Evolutionary conservation across 2,888 invertebrate genomes (phyloP).

Genomic region (Deilephila porcellus): DNA sequence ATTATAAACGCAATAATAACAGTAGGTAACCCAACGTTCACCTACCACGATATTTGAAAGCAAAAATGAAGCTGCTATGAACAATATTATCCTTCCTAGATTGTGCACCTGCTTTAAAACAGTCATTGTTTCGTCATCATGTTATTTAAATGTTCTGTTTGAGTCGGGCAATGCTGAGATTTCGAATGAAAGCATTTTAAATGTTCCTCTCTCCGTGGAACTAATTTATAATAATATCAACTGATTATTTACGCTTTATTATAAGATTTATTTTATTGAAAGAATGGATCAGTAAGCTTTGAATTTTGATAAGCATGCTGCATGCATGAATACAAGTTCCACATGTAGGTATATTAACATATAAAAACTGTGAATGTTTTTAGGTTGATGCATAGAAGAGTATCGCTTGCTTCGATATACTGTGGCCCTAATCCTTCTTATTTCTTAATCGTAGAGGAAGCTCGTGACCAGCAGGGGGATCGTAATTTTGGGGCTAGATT

Average conservation of each 20-base stretch:
- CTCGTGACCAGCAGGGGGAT: no score
- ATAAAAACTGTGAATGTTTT: no score
- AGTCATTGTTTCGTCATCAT: constrained; percentile 16
- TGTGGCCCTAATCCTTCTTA: no score
- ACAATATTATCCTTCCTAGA: constrained; percentile 22
- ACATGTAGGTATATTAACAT: background rate
- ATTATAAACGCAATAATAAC: background rate
- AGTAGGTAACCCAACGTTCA: background rate
- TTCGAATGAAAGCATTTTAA: constrained; percentile 16
- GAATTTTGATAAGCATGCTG: background rate
- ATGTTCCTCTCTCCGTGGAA: constrained; percentile 15
- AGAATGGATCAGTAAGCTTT: background rate
- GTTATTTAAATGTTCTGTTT: constrained; percentile 20
- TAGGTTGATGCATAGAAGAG: no score
- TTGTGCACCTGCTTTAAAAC: constrained; percentile 20
- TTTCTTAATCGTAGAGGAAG: no score
- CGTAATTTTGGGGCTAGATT: no score
- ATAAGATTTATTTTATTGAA: background rate
- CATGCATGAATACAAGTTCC: background rate
- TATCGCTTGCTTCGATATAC: no score
- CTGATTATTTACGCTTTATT: background rate
- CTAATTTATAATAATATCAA: constrained; percentile 22
- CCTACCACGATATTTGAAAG: constrained; percentile 15
- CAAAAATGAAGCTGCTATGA: constrained; percentile 14
- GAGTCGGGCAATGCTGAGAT: constrained; percentile 1